phyloP scores from a whole-genome alignment of 1,140 invertebrate species.

The Nephotettix cincticeps region DNA sequence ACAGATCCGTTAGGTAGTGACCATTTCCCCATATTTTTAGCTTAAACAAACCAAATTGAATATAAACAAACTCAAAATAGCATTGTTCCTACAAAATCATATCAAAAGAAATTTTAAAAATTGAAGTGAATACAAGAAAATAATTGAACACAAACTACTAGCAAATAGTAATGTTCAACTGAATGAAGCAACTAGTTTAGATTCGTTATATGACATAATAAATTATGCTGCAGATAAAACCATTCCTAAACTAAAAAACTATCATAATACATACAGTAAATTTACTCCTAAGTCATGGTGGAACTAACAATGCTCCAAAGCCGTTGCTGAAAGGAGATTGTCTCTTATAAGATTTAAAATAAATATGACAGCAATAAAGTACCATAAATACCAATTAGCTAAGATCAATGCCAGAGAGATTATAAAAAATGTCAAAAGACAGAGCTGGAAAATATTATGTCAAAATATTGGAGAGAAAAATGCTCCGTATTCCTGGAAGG shows the following conservation, averaged over 20 bases:
- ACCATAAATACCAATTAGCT: background rate
- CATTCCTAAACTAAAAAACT: background rate
- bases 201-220: background rate
- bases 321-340: slow-evolving; percentile 7
- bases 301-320: background rate
- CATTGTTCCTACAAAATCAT: background rate
- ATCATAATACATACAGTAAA: background rate
- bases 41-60: no score
- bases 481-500: background rate
- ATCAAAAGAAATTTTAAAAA: slow-evolving; percentile 1
- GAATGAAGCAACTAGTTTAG: no score
- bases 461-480: background rate
- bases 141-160: background rate
- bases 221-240: no score
- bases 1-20: background rate
- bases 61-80: background rate
- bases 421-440: background rate
- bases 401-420: background rate
- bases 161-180: no score
- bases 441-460: background rate
- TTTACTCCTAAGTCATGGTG: slow-evolving; percentile 2
- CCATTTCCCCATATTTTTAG: background rate
- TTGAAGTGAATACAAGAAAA: background rate
- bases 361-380: background rate
- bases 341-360: background rate